These are phyloP conservation scores for Drosophila subpulchrella DNA, from an alignment of 1,140 invertebrate genomes.

Conservation along the genomic window DNA sequence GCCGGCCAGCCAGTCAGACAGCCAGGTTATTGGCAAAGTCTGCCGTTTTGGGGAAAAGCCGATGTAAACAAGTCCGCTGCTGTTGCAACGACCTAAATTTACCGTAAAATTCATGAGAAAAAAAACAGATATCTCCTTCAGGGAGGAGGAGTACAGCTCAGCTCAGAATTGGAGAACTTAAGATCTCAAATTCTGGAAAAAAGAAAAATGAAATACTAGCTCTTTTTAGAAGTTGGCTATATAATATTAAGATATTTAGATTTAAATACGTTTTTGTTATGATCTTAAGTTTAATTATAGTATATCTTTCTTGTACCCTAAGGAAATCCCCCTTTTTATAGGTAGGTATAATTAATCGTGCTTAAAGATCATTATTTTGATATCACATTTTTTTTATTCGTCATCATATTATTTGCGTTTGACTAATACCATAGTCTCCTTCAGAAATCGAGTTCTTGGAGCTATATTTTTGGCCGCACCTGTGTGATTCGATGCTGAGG, in stretches of 20 bases:
- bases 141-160: slow-evolving; percentile 1
- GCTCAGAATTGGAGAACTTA: not conserved
- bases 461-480: slow-evolving; percentile 7
- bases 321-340: too few relatives aligned
- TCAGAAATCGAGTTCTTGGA: not conserved
- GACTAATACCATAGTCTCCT: too few relatives aligned
- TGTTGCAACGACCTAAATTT: slow-evolving; percentile 73
- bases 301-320: too few relatives aligned
- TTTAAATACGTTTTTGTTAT: too few relatives aligned
- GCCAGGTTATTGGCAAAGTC: slow-evolving; percentile 63
- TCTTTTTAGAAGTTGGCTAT: too few relatives aligned
- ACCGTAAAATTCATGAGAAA: slow-evolving; percentile 79
- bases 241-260: too few relatives aligned
- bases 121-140: slow-evolving; percentile 42
- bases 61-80: slow-evolving; percentile 73
- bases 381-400: too few relatives aligned
- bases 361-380: too few relatives aligned
- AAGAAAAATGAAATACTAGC: not conserved
- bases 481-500: slow-evolving; percentile 28
- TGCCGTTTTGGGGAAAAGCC: slow-evolving; percentile 59
- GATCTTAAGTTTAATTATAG: too few relatives aligned
- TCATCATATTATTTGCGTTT: too few relatives aligned
- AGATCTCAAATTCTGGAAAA: not conserved
- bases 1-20: slow-evolving; percentile 22
- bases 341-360: too few relatives aligned